phyloP scores from a whole-genome alignment of 2,113 vertebrate genomes.

The Gnathonemus echidnorhynchus region DNA sequence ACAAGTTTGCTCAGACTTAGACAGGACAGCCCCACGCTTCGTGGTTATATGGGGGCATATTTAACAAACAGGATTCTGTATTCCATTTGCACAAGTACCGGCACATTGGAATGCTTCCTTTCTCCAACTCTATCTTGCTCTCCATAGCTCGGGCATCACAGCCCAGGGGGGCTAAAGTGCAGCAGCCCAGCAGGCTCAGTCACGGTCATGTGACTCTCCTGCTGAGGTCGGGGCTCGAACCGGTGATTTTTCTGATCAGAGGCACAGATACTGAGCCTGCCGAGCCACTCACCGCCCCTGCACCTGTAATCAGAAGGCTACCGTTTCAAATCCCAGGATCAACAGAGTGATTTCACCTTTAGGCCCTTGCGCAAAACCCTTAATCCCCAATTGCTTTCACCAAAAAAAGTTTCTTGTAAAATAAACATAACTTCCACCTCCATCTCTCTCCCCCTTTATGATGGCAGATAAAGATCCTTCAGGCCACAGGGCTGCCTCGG shows the following conservation, averaged over 20 bases:
- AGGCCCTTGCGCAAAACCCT: not conserved
- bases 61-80: not conserved
- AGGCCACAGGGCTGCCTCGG: conserved; percentile 90
- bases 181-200: too few species aligned
- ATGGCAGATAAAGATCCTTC: conserved; percentile 91
- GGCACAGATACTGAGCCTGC: too few species aligned
- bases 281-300: too few species aligned
- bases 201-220: too few species aligned
- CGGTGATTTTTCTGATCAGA: too few species aligned
- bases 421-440: not conserved
- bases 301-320: not conserved
- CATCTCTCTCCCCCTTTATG: not conserved
- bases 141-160: too few species aligned
- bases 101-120: too few species aligned
- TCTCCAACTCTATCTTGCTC: too few species aligned
- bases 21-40: not conserved
- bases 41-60: not conserved
- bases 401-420: not conserved
- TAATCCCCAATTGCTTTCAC: not conserved
- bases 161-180: too few species aligned
- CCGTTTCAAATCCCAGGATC: not conserved
- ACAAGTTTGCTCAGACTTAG: too few species aligned
- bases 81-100: too few species aligned
- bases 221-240: too few species aligned
- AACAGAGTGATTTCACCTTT: not conserved